phyloP scores from a whole-genome alignment of 2,113 vertebrate species.

The Fulica atra region DNA sequence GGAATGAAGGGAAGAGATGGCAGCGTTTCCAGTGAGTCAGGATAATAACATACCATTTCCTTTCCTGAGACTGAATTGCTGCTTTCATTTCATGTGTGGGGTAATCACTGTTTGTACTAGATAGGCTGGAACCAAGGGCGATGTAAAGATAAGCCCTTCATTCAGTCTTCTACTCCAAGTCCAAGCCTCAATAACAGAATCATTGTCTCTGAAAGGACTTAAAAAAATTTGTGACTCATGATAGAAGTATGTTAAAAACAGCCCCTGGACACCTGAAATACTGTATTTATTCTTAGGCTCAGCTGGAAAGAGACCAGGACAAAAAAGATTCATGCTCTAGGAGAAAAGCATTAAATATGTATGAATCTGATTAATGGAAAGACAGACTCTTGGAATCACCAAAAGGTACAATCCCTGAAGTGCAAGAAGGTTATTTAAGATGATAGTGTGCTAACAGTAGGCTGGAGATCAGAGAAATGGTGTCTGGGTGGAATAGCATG shows the following conservation, averaged over 20 bases:
- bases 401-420: not conserved
- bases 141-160: constrained; percentile 25
- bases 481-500: not conserved
- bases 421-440: not conserved
- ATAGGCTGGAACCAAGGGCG: not conserved
- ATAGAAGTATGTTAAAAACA: not conserved
- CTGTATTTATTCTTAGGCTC: not conserved
- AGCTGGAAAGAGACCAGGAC: not conserved
- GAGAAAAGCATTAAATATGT: not conserved
- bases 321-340: not conserved
- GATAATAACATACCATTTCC: constrained; percentile 12
- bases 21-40: not conserved
- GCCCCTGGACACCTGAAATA: not conserved
- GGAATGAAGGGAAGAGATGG: not conserved
- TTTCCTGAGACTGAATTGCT: constrained; percentile 31
- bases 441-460: not conserved
- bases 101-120: not conserved
- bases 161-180: not conserved
- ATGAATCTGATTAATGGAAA: not conserved
- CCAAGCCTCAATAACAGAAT: not conserved
- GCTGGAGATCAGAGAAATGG: not conserved
- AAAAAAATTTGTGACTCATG: not conserved
- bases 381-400: not conserved
- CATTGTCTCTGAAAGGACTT: constrained; percentile 6
- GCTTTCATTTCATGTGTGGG: constrained; percentile 13